Evolutionary conservation across 2,113 vertebrate species (phyloP).

Genomic region (Cryptoleucopteryx plumbea): DNA sequence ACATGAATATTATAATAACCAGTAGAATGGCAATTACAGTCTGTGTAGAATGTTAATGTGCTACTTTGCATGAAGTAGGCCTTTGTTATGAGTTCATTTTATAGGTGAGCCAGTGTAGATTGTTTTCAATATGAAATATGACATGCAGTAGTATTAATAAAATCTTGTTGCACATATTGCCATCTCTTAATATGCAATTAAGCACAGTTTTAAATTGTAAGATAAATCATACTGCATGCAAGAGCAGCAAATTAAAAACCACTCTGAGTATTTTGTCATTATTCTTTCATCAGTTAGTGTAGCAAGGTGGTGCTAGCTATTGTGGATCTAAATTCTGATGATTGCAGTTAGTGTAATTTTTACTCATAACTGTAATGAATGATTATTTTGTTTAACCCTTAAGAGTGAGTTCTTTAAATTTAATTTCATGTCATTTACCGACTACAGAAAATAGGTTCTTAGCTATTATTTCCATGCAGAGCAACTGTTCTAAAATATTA

Average conservation of each 20-base stretch:
- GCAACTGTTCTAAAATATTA: not conserved
- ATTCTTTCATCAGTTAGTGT: not conserved
- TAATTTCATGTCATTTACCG: not conserved
- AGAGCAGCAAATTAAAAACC: constrained; percentile 14
- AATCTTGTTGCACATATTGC: not conserved
- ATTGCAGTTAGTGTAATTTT: not conserved
- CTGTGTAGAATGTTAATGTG: constrained; percentile 31
- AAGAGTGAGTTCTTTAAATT: not conserved
- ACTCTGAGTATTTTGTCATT: not conserved
- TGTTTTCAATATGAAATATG: constrained; percentile 24
- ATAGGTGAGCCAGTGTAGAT: constrained; percentile 1
- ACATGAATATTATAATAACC: not conserved
- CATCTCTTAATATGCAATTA: not conserved
- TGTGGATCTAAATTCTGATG: not conserved
- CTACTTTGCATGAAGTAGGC: not conserved
- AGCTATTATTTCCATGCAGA: not conserved
- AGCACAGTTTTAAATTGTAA: not conserved
- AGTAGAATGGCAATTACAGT: constrained; percentile 5
- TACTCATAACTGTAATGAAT: not conserved
- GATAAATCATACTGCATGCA: not conserved
- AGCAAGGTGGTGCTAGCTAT: not conserved
- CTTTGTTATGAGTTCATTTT: constrained; percentile 18
- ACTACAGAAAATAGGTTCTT: not conserved
- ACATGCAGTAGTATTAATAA: constrained; percentile 1
- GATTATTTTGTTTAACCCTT: not conserved